These are phyloP conservation scores for Azorinus chamasolen DNA, from an alignment of 2,888 invertebrate species.

Conservation along the genomic window DNA sequence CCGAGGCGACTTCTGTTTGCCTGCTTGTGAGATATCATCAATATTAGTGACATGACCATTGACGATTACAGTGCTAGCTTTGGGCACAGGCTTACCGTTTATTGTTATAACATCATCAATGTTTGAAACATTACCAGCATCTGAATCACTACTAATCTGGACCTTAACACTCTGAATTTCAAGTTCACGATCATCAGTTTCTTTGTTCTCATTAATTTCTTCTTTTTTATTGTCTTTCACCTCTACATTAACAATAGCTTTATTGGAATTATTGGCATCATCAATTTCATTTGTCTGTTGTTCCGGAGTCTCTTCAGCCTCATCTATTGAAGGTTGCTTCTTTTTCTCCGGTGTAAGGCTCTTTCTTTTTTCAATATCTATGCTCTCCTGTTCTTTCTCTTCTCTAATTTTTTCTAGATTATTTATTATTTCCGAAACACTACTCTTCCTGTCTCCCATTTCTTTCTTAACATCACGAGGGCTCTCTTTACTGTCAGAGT, in stretches of 20 bases:
- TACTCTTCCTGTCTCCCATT: constrained; percentile 24
- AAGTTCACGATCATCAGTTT: constrained; percentile 39
- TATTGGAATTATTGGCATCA: constrained; percentile 7
- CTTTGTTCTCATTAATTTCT: constrained; percentile 9
- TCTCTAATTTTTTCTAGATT: constrained; percentile 52
- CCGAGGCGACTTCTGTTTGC: constrained; percentile 42
- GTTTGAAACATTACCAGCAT: constrained; percentile 34
- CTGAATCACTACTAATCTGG: constrained; percentile 65
- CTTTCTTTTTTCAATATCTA: constrained; percentile 9
- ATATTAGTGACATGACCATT: constrained; percentile 76
- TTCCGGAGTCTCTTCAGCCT: constrained; percentile 3
- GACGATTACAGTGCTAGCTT: constrained; percentile 71
- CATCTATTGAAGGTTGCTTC: constrained; percentile 10
- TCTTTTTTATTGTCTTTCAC: constrained; percentile 21
- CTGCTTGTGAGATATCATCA: constrained; percentile 48
- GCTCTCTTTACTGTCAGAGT: constrained; percentile 7
- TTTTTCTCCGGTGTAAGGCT: constrained; percentile 8
- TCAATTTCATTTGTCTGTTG: constrained; percentile 16
- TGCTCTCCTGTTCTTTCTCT: constrained; percentile 38
- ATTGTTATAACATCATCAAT: constrained; percentile 71
- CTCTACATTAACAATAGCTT: constrained; percentile 18
- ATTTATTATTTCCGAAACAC: constrained; percentile 63
- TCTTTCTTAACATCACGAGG: too few relatives aligned
- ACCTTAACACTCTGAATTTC: constrained; percentile 78
- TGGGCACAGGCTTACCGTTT: constrained; percentile 74